These are phyloP conservation scores for Miltochrista miniata DNA, from an alignment of 2,888 invertebrate genomes.

Conservation along the genomic window DNA sequence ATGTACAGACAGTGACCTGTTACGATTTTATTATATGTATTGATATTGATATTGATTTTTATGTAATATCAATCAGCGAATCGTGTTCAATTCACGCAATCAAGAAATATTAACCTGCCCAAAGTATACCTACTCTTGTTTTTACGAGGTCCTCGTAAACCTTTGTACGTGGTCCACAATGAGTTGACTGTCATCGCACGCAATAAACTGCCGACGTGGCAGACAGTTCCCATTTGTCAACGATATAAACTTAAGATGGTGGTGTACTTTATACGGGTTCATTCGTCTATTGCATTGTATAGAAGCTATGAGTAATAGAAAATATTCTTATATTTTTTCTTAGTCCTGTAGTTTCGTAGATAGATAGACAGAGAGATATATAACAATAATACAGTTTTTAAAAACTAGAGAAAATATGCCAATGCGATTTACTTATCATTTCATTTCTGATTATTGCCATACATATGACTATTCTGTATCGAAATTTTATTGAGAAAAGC, in stretches of 20 bases:
- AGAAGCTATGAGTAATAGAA: conserved; percentile 1
- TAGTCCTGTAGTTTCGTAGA: neutral
- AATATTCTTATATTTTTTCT: neutral
- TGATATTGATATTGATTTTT: too few species aligned
- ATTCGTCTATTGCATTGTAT: conserved; percentile 26
- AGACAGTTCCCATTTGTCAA: conserved; percentile 58
- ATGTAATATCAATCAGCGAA: too few species aligned
- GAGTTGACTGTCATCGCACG: conserved; percentile 52
- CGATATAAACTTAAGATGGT: conserved; percentile 57
- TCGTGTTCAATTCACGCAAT: neutral
- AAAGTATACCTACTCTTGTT: conserved; percentile 46
- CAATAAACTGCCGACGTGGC: conserved; percentile 60
- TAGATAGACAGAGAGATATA: neutral
- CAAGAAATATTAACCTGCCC: conserved; percentile 41
- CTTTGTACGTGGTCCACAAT: conserved; percentile 61
- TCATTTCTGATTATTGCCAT: too few species aligned
- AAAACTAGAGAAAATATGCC: too few species aligned
- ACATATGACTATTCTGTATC: too few species aligned
- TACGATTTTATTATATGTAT: too few species aligned
- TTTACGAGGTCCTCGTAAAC: conserved; percentile 65
- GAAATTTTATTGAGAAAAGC: too few species aligned
- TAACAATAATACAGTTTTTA: too few species aligned
- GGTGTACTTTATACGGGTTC: conserved; percentile 33
- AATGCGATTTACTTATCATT: too few species aligned
- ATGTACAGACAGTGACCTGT: too few species aligned